Conservation (phyloP, 2,113 vertebrate genomes). For the Neodon shergylaensis region DNA sequence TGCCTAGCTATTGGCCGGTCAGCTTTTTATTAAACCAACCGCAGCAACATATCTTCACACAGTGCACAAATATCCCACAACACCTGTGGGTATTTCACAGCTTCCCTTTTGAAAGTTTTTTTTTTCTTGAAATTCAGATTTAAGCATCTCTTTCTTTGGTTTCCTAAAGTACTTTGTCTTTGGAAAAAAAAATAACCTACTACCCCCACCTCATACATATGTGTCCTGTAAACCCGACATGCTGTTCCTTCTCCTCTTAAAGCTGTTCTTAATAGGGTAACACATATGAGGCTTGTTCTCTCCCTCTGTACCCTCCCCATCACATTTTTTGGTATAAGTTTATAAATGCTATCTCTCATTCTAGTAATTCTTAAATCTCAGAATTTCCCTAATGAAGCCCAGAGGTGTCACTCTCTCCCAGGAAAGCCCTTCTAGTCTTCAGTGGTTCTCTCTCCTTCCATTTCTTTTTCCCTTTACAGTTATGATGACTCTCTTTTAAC, state of each 20-base stretch:
- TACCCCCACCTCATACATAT: background rate
- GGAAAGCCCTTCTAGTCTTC: background rate
- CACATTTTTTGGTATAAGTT: background rate
- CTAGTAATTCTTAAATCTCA: background rate
- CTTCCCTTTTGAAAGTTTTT: background rate
- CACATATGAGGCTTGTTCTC: background rate
- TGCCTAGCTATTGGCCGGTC: background rate
- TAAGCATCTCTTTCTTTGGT: conserved; percentile 25
- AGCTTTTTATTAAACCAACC: background rate
- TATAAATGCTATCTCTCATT: background rate
- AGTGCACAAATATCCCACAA: background rate
- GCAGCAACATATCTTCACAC: background rate
- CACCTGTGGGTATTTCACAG: background rate
- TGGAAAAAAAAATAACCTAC: background rate
- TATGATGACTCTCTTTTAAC: background rate
- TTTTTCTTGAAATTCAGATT: background rate
- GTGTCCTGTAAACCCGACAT: background rate
- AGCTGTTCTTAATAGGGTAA: background rate
- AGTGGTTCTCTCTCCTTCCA: background rate
- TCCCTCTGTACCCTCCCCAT: background rate
- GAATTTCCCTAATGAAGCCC: background rate
- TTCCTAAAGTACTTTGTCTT: background rate
- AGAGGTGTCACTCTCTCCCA: background rate
- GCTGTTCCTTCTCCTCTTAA: background rate
- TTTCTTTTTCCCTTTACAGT: background rate